Evolutionary conservation across 2,113 vertebrate genomes (phyloP).

Genomic region (Mormyrus lacerda): DNA sequence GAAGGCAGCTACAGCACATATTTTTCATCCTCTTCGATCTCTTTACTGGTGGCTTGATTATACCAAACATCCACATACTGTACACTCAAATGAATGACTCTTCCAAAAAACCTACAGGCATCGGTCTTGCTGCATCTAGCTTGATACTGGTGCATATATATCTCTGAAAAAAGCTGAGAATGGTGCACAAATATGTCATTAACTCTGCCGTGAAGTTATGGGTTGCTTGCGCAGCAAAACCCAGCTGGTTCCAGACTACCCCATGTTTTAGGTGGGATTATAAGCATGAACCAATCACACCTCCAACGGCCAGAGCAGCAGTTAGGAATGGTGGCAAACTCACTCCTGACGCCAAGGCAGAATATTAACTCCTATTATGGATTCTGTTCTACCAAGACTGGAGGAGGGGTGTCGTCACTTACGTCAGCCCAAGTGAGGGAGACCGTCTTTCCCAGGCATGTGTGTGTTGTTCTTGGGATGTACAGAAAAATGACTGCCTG

Average conservation of each 20-base stretch:
- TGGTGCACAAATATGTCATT: background rate
- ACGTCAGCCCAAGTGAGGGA: background rate
- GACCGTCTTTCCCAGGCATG: background rate
- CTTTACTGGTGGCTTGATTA: background rate
- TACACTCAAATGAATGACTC: background rate
- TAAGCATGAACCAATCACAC: background rate
- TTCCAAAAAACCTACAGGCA: background rate
- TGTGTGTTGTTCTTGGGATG: slow-evolving; percentile 22
- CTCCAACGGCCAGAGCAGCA: background rate
- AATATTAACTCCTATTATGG: background rate
- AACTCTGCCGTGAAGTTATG: background rate
- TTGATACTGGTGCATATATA: background rate
- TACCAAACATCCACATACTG: background rate
- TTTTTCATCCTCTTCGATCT: background rate
- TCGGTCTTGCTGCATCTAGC: background rate
- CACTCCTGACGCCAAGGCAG: background rate
- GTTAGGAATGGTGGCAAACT: background rate
- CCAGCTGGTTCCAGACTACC: background rate
- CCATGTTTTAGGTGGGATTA: background rate
- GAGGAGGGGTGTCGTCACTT: background rate
- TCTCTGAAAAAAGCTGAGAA: background rate
- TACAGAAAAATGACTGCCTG: background rate
- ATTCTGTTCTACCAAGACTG: background rate
- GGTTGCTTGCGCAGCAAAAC: background rate
- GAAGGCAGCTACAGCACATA: background rate